Base-by-base conservation (phyloP, 1,140 invertebrate genomes). In the Eueides isabella region DNA sequence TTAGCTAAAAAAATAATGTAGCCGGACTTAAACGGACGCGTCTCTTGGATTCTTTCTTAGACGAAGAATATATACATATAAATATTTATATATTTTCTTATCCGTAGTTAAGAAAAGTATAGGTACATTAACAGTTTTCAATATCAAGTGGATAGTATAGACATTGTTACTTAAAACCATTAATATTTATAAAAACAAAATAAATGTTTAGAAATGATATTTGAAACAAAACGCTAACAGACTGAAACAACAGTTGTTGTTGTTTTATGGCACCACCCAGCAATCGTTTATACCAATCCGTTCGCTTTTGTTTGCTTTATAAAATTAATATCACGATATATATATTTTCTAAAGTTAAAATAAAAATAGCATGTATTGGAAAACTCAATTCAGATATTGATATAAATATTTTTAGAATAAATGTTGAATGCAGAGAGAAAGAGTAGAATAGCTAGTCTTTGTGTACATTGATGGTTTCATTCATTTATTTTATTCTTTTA, bases 171-270 rank as follows among this genome's bases (percentile, higher is more conserved):
- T 55, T 55, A 55, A 55, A 55, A 38, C 9, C 26, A 55, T 12
- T 12, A 26, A 55, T 55, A 55, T 55, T 55, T 55, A 55, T 23
- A 9, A 55, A 26, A 55, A 55, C 41, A 55, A 55, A 23, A 55
- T 26, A 55, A 55, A 55, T 12, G 48, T 55, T 55, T 55, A 55
- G 48, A 55, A 55, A 55, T 55, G 19, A 55, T 55, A 55, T 55
- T 55, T 11, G 48, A 55, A 26, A 55, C 19, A 55, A 55, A 55
- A 55, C 23, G 19, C 9, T 23, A 26, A 19, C 48, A n/a, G 48
- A 2, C 48, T 55, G 48, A 55, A 55, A 55, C 11, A 55, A 55
- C 48, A 55, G 48, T 55, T 12, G 19, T 55, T 55, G 11, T 55
- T 55, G 48, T 23, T 55, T 55, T 55, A 55, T 5, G n/a, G 48